phyloP scores from a whole-genome alignment of 2,113 vertebrate genomes.

The Trematocara stigmaticum region DNA sequence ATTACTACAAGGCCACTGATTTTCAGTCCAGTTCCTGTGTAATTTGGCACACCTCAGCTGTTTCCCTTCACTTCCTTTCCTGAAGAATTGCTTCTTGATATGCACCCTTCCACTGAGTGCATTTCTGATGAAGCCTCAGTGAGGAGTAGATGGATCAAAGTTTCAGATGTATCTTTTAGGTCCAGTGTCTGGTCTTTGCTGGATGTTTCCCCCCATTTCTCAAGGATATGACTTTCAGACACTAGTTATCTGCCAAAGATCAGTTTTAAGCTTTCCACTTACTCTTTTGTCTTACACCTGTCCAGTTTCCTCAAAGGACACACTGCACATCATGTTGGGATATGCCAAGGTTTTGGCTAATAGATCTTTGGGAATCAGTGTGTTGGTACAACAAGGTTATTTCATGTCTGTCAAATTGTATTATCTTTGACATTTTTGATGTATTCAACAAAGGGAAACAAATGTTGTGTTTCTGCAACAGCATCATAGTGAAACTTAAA shows the following conservation, averaged over 20 bases:
- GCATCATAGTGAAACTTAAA: background rate
- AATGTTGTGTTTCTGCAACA: background rate
- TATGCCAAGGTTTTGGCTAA: background rate
- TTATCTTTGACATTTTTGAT: background rate
- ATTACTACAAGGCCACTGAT: background rate
- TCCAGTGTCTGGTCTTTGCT: background rate
- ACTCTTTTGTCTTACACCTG: background rate
- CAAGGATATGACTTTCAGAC: background rate
- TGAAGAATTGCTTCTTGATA: background rate
- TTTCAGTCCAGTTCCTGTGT: background rate
- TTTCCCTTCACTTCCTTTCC: background rate
- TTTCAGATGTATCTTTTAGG: background rate
- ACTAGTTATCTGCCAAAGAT: background rate
- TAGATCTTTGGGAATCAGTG: background rate
- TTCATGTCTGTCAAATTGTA: background rate
- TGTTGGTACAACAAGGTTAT: background rate
- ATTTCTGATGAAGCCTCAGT: background rate
- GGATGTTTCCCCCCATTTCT: background rate
- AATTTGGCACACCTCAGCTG: background rate
- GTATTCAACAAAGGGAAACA: background rate
- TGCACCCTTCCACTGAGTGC: background rate
- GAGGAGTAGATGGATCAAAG: background rate
- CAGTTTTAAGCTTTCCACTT: background rate
- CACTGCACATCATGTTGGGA: background rate
- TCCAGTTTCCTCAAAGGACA: background rate